Conservation (phyloP, 2,888 invertebrate genomes). For the Ophion ventricosus region DNA sequence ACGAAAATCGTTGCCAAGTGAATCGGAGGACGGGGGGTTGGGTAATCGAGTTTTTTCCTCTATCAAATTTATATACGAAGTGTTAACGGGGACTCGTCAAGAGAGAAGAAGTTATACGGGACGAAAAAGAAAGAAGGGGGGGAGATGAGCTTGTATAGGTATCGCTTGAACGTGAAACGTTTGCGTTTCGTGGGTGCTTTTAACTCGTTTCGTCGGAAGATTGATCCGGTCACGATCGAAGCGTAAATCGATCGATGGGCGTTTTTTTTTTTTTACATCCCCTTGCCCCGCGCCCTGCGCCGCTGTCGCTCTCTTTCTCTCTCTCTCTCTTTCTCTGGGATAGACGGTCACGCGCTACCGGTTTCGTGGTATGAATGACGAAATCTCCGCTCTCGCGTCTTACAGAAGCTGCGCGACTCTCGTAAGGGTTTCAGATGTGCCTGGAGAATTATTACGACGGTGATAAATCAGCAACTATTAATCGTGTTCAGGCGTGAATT, state of each 20-base stretch:
- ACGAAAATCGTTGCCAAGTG: not conserved
- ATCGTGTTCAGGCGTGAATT: not conserved
- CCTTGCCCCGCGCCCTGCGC: slow-evolving; percentile 12
- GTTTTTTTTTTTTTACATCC: slow-evolving; percentile 52
- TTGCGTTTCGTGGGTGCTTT: slow-evolving; percentile 24
- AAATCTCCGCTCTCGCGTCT: slow-evolving; percentile 63
- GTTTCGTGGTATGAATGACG: slow-evolving; percentile 72
- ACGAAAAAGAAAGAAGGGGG: not conserved
- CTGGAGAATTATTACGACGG: slow-evolving; percentile 47
- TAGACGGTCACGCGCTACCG: slow-evolving; percentile 73
- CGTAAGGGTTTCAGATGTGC: slow-evolving; percentile 34
- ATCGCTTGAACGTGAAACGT: slow-evolving; percentile 23
- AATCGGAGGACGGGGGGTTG: not conserved
- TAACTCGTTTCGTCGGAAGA: slow-evolving; percentile 18
- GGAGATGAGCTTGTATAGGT: not conserved
- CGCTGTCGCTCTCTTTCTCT: slow-evolving; percentile 37
- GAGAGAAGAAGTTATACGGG: not conserved
- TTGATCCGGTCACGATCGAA: slow-evolving; percentile 61
- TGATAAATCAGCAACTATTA: slow-evolving; percentile 18
- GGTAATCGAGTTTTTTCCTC: slow-evolving; percentile 8
- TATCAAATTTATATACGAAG: not conserved
- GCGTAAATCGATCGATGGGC: slow-evolving; percentile 64
- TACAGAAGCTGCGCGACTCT: slow-evolving; percentile 55
- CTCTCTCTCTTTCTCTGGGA: slow-evolving; percentile 30
- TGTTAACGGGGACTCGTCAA: slow-evolving; percentile 18